A percentile compares a stretch with the other conserved stretches of the same genome.
These are phyloP conservation scores for Lasioglossum oenotherae DNA, from an alignment of 2,888 invertebrate genomes.

Conservation along the genomic window DNA sequence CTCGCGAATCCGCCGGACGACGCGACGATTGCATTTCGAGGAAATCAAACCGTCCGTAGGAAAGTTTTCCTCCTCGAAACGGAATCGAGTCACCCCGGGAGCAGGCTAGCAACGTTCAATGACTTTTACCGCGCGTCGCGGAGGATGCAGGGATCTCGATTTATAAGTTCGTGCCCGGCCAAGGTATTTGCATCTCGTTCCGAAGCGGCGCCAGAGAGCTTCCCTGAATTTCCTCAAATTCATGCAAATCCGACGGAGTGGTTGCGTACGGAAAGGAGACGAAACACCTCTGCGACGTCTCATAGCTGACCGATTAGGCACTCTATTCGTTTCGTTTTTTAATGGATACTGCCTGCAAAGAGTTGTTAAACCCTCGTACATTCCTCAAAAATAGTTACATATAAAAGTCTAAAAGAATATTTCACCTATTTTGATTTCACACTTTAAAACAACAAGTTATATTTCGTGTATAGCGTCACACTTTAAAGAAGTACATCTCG, in stretches of 20 bases:
- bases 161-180: constrained; percentile 39
- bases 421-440: too few relatives aligned
- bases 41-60: constrained; percentile 45
- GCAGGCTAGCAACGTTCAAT: constrained; percentile 26
- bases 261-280: constrained; percentile 22
- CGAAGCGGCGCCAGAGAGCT: background rate
- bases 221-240: constrained; percentile 36
- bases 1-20: constrained; percentile 13
- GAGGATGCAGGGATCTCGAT: constrained; percentile 24
- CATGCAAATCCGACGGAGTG: constrained; percentile 30
- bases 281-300: constrained; percentile 8
- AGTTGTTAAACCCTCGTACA: background rate
- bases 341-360: background rate
- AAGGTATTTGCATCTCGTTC: constrained; percentile 39
- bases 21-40: constrained; percentile 44
- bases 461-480: too few relatives aligned
- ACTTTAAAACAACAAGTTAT: too few relatives aligned
- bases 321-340: background rate
- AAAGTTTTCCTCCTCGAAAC: constrained; percentile 52
- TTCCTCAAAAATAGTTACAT: too few relatives aligned
- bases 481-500: too few relatives aligned
- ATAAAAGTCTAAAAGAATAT: too few relatives aligned
- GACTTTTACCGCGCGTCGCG: constrained; percentile 38
- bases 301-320: background rate
- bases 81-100: constrained; percentile 54